Percentiles rank a stretch among this genome's conserved stretches.
These are phyloP conservation scores for Pterocles gutturalis DNA, from an alignment of 2,113 vertebrate species.

Conservation along the genomic window DNA sequence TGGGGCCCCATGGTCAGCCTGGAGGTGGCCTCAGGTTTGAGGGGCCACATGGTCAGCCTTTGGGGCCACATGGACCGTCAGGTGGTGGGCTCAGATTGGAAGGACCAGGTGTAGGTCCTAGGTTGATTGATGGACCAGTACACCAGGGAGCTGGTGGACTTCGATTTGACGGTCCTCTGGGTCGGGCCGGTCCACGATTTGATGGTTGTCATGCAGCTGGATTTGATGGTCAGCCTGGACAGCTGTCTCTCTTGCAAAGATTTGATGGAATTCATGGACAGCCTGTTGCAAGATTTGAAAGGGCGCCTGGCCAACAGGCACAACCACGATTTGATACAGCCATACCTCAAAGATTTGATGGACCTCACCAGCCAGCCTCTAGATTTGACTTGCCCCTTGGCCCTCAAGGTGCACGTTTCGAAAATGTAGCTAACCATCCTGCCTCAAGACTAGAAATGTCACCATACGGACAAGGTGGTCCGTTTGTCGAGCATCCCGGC, in stretches of 20 bases:
- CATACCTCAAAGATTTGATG: conserved; percentile 83
- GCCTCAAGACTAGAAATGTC: conserved; percentile 80
- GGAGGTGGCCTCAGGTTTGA: conserved; percentile 82
- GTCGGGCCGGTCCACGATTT: conserved; percentile 80
- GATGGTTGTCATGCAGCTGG: conserved; percentile 79
- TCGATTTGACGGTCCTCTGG: conserved; percentile 85
- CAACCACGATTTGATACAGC: conserved; percentile 81
- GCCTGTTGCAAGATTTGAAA: conserved; percentile 82
- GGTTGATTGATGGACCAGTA: conserved; percentile 80
- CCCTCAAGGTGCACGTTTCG: conserved; percentile 79
- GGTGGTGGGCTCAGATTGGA: conserved; percentile 81
- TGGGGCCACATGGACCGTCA: conserved; percentile 80
- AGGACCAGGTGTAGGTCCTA: conserved; percentile 77
- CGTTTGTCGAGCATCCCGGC: conserved; percentile 83
- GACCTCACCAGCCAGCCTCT: conserved; percentile 79
- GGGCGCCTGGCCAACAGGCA: conserved; percentile 79
- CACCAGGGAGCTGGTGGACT: conserved; percentile 81
- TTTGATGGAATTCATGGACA: conserved; percentile 86
- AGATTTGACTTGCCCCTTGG: conserved; percentile 82
- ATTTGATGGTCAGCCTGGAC: conserved; percentile 83
- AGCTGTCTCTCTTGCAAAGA: conserved; percentile 79
- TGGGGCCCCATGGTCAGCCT: conserved; percentile 82
- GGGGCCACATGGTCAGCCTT: conserved; percentile 81
- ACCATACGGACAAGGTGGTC: conserved; percentile 78
- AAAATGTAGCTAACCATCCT: conserved; percentile 78